Evolutionary conservation across 2,113 vertebrate species (phyloP), one percentile per base, ranked within the genome.

Genomic region (Taxidea taxus): DNA sequence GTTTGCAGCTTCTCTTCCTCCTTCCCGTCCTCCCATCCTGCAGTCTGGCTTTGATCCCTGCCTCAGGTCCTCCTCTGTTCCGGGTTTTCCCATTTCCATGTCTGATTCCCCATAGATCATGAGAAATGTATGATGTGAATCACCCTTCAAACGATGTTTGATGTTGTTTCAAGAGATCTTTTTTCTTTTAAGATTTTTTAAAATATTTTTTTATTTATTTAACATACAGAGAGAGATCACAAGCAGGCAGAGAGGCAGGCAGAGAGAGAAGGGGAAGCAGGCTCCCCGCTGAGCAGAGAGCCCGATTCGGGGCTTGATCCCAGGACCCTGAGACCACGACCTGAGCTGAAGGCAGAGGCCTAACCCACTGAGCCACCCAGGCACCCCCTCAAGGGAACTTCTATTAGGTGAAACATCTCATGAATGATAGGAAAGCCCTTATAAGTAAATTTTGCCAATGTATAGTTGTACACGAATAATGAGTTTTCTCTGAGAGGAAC

Each of bases 391-490:
- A 81, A 56, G 56, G 47, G 39, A 27, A 4, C 2, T 68, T 81
- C 42, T 42, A 54, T 34, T 51, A 75, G 34, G 12, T 42, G 72
- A 78, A n/a, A 18, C 25, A 18, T 75, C 80, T 77, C 20, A 6
- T 34, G 58, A 37, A 25, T 29, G n/a, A 27, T 2, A 14, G 21
- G 13, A 70, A 16, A n/a, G 31, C n/a, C 56, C 29, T 31, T 29
- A 39, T 56, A 14, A 51, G 18, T 51, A 27, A 42, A 15, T 58
- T 16, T 25, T 27, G 60, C 29, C 31, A 18, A 8, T 10, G 29
- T 49, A 4, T 8, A 37, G 58, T 1, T 6, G 8, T 51, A 1
- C 39, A 1, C 3, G 1, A 18, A n/a, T 23, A 34, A 0, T 23
- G 42, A 31, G 21, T 39, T 80, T 62, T 49, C 37, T 80, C 44